A percentile compares a stretch with the other conserved stretches of the same genome.
Conservation (phyloP, 1,140 invertebrate genomes). For the Caenorhabditis inopinata region DNA sequence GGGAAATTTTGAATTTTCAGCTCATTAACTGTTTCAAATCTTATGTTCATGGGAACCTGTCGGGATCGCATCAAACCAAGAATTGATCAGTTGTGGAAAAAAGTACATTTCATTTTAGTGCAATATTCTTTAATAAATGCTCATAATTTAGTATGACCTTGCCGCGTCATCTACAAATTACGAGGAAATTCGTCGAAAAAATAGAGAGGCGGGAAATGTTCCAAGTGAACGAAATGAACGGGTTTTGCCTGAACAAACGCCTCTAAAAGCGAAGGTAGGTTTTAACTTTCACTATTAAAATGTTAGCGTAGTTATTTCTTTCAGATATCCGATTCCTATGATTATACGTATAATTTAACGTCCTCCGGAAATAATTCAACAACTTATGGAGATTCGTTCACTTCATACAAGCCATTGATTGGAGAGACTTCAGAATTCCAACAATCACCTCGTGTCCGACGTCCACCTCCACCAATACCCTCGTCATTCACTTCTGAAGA, state of each 20-base stretch:
- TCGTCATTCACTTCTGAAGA: not conserved
- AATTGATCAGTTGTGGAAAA: conserved; percentile 35
- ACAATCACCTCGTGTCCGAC: not conserved
- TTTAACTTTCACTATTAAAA: no score
- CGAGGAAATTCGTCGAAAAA: conserved; percentile 22
- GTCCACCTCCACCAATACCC: not conserved
- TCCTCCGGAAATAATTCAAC: not conserved
- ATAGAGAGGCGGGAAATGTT: not conserved
- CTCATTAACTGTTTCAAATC: conserved; percentile 33
- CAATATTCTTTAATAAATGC: not conserved
- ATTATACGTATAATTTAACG: not conserved
- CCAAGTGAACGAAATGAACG: not conserved
- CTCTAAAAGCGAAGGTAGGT: not conserved
- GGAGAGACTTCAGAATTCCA: not conserved
- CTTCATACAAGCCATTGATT: conserved; percentile 1
- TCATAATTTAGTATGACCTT: not conserved
- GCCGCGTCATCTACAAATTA: not conserved
- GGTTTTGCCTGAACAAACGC: not conserved
- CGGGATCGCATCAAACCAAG: conserved; percentile 28
- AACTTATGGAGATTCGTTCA: not conserved
- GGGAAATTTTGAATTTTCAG: not conserved
- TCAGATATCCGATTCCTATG: conserved; percentile 7
- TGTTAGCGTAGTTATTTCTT: not conserved
- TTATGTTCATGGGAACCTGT: conserved; percentile 38
- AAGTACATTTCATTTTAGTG: not conserved